Conservation (phyloP, 37 sponge, comb jelly and placozoan genomes). For the Lycopodina hypogea region DNA sequence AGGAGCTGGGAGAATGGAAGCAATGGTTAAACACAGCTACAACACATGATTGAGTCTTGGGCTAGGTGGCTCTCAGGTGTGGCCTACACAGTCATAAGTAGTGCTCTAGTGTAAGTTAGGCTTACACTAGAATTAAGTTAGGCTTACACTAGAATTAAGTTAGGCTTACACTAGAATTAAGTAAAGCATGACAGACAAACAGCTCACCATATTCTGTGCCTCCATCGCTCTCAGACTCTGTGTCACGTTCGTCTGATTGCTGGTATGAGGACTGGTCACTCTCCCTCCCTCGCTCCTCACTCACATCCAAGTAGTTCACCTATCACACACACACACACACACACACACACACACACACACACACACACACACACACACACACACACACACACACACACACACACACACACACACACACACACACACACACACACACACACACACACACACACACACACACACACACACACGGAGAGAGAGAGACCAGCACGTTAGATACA, state of each 20-base stretch:
- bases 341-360: neutral
- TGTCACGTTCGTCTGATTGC: conserved; percentile 40
- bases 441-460: too few relatives aligned
- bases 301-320: conserved; percentile 61
- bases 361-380: neutral
- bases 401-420: neutral
- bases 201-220: conserved; percentile 47
- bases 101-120: too few relatives aligned
- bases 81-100: too few relatives aligned
- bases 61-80: too few relatives aligned
- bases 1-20: neutral
- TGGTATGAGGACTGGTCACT: conserved; percentile 64
- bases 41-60: neutral
- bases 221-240: conserved; percentile 49
- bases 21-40: neutral
- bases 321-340: neutral
- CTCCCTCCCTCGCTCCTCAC: conserved; percentile 19
- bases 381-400: neutral
- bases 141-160: too few relatives aligned
- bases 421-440: too few relatives aligned
- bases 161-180: neutral
- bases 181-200: neutral
- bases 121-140: too few relatives aligned
- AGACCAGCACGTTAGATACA: too few relatives aligned
- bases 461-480: too few relatives aligned